Evolutionary conservation across 1,140 invertebrate species (phyloP), one percentile per base, ranked within the genome.

Genomic region (Macrostomum lignano): DNA sequence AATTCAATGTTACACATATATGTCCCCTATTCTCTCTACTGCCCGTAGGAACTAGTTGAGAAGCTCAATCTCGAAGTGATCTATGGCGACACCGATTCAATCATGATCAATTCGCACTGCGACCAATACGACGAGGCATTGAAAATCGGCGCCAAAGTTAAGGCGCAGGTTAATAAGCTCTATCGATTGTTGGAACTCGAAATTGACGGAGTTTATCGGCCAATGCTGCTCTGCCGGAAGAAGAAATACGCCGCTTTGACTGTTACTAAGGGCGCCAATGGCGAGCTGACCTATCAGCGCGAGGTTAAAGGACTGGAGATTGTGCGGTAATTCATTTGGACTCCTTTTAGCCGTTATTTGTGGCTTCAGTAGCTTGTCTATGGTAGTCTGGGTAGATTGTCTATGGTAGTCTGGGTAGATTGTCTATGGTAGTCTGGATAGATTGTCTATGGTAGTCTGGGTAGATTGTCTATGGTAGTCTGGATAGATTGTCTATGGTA

Each of bases 41-140:
- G n/a, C n/a, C n/a, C n/a, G n/a, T n/a, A n/a, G 28, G 28, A 30
- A 30, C 28, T 14, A 14, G 28, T 30, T 5, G 28, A 30, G 11
- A 30, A 30, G 9, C 13, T 30, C 6, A 30, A 30, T 11, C 28
- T 76, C 42, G 76, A 93, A 43, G 82, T 96, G 9, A 81, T 99
- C 38, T 99, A 99, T 52, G 91, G 91, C 17, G 91, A 99, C 52
- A 99, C 91, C 0, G 91, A 99, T 62, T 94, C 84, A 32, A 71
- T 98, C 29, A 99, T 99, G 91, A 82, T 96, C 21, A 91, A 94
- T 46, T 84, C 81, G 2, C 82, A 86, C 49, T 70, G 68, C 42
- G 74, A 86, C 9, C 3, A 28, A 17, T 15, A 17, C 17, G 7
- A 13, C 5, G 3, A 5, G 4, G 34, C 21, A 6, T 5, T 26